Conservation (phyloP, 2,888 invertebrate species). For the Synergus japonicus region DNA sequence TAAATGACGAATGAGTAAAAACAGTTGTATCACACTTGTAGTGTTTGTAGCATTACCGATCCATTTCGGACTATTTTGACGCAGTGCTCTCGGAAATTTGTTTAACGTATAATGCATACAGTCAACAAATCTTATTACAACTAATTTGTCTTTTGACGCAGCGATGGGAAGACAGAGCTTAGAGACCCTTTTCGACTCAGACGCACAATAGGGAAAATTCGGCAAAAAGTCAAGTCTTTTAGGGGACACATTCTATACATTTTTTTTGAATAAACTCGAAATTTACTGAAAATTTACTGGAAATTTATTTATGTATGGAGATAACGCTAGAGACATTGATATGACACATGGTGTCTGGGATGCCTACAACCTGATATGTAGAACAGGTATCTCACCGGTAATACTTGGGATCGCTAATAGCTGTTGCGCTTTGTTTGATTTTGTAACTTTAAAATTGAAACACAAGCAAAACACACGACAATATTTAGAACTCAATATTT, state of each 20-base stretch:
- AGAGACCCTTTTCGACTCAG: constrained; percentile 73
- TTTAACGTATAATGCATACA: constrained; percentile 70
- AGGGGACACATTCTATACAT: constrained; percentile 38
- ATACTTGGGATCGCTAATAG: constrained; percentile 74
- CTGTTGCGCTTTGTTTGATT: constrained; percentile 69
- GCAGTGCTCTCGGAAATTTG: constrained; percentile 56
- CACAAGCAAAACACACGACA: neutral
- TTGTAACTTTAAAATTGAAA: constrained; percentile 50
- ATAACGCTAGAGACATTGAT: constrained; percentile 73
- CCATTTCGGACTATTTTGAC: constrained; percentile 58
- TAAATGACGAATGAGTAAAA: neutral
- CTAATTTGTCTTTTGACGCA: constrained; percentile 77
- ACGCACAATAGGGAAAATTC: constrained; percentile 63
- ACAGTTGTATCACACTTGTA: neutral
- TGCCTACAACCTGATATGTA: constrained; percentile 76
- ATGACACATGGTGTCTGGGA: constrained; percentile 72
- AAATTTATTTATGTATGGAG: constrained; percentile 41
- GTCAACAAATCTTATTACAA: constrained; percentile 75
- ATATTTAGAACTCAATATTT: neutral
- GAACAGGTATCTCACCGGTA: constrained; percentile 73
- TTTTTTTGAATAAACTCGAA: constrained; percentile 11
- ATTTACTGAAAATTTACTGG: constrained; percentile 17
- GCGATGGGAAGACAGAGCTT: constrained; percentile 77
- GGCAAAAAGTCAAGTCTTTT: constrained; percentile 25
- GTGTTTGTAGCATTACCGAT: constrained; percentile 55